Base-by-base conservation (phyloP, 1,140 invertebrate species). In the Cotesia chilonis region DNA sequence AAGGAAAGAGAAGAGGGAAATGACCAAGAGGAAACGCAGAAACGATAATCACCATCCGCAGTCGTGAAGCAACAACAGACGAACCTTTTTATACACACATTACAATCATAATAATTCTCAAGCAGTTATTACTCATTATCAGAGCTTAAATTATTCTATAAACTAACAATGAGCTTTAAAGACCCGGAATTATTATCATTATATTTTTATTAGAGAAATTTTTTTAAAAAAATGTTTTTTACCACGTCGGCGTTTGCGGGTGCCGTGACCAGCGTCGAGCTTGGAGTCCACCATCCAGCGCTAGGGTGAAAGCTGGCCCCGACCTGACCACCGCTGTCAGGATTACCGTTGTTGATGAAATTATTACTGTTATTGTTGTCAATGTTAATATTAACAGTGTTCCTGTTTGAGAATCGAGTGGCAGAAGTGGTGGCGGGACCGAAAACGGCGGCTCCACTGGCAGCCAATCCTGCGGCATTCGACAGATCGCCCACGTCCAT, bases 211-310 rank as follows among this genome's bases (percentile, higher is more conserved):
- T 9, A 47, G 41, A 28, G 12, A 6, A 28, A 28, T 3, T 63
- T 10, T 64, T 1, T 35, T n/a, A 61, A 17, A 1, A 38, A 38
- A 67, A 20, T 51, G 0, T 55, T 55, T 20, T 82, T 82, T 72
- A 85, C 84, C 81, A 85, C 84, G 83, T 86, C 84, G 75, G 83
- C 83, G 74, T 85, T 86, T 59, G 83, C 78, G 57, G 83, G 75
- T 77, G 82, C 78, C 65, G 83, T 80, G 75, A 82, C 79, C 66
- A 83, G 78, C 47, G 83, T 81, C 77, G 83, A 81, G 72, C 81
- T 79, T 75, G 83, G 80, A 71, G 83, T 81, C 84, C 84, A 86
- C 84, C 84, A 86, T 76, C 83, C 82, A 73, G 80, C 75, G 71
- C 78, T 84, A 60, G 78, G 70, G 74, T 76, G 74, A 70, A 37